Conservation (phyloP, 1,140 invertebrate species). For the Centruroides sculpturatus region DNA sequence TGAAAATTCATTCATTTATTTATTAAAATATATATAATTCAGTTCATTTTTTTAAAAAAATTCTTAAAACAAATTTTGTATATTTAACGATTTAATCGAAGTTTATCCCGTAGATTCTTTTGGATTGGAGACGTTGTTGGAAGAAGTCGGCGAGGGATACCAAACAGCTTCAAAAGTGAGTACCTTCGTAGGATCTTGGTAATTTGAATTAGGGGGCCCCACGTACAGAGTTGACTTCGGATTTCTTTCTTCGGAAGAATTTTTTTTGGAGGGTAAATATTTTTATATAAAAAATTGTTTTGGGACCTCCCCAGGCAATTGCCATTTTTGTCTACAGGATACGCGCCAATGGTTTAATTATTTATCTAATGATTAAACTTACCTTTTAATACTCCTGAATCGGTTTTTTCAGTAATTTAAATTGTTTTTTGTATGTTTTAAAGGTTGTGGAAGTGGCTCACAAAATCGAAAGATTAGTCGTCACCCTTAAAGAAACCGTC, state of each 20-base stretch:
- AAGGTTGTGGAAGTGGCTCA: constrained; percentile 8
- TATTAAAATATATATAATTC: too few relatives aligned
- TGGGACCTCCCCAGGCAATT: too few relatives aligned
- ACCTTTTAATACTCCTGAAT: too few relatives aligned
- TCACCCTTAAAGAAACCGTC: constrained; percentile 5
- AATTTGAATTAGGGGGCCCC: too few relatives aligned
- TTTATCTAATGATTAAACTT: too few relatives aligned
- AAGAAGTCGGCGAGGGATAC: constrained; percentile 3
- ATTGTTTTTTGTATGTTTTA: background rate
- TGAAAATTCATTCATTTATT: background rate
- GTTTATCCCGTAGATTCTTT: background rate
- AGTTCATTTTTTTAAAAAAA: background rate
- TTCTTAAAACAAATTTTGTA: background rate
- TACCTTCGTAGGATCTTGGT: too few relatives aligned
- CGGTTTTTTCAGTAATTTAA: background rate
- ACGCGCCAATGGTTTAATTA: too few relatives aligned
- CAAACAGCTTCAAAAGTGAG: constrained; percentile 3
- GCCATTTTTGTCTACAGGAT: too few relatives aligned
- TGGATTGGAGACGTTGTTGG: constrained; percentile 1
- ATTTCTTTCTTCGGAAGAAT: too few relatives aligned
- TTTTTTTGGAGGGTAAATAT: too few relatives aligned
- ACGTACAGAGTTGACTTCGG: too few relatives aligned
- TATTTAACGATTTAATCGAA: background rate
- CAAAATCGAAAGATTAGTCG: constrained; percentile 1
- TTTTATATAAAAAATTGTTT: too few relatives aligned